Evolutionary conservation across 2,888 invertebrate species (phyloP).

Genomic region (Hyalella azteca): DNA sequence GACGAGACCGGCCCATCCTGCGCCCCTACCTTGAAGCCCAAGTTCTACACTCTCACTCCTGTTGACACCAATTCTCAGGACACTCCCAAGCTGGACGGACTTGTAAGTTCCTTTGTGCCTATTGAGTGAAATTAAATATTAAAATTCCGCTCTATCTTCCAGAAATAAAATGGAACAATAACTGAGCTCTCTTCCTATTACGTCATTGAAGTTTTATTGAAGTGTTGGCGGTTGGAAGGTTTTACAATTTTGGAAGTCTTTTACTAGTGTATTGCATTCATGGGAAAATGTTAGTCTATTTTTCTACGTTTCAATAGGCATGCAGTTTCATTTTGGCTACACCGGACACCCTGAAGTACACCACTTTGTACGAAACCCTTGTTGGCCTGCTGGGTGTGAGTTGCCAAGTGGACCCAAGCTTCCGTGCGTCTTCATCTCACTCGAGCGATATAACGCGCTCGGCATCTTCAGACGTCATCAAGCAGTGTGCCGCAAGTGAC

Average conservation of each 20-base stretch:
- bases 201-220: too few species aligned
- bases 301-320: conserved; percentile 66
- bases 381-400: conserved; percentile 82
- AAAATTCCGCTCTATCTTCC: too few species aligned
- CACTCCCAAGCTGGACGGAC: conserved; percentile 84
- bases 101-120: conserved; percentile 63
- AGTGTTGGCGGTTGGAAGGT: too few species aligned
- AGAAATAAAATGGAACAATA: too few species aligned
- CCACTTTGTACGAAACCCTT: conserved; percentile 81
- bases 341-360: conserved; percentile 88
- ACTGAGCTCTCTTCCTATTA: too few species aligned
- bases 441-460: background rate
- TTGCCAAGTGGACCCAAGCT: conserved; percentile 68
- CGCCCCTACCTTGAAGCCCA: conserved; percentile 77
- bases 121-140: too few species aligned
- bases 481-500: background rate
- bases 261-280: too few species aligned
- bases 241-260: too few species aligned
- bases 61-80: conserved; percentile 78
- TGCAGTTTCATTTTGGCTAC: conserved; percentile 93
- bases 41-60: conserved; percentile 87
- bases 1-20: conserved; percentile 58
- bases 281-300: background rate
- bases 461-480: conserved; percentile 29
- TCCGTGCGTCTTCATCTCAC: conserved; percentile 32